Conservation (phyloP, 2,797 vertebrate species). For the Lophotriccus pileatus region DNA sequence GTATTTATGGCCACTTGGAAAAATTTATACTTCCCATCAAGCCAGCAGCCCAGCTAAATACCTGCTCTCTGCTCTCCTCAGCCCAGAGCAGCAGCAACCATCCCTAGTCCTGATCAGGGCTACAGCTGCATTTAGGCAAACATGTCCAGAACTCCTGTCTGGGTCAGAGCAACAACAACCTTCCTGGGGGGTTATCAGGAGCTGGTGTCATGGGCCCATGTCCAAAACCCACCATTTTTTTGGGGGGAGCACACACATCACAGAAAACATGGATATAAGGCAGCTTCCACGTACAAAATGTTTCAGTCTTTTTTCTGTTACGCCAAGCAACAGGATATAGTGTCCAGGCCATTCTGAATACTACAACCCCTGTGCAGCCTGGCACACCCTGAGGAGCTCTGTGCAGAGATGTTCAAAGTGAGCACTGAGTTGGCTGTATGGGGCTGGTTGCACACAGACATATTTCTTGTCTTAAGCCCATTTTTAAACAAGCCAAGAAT, state of each 20-base stretch:
- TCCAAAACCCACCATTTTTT: neutral
- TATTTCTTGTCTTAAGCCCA: neutral
- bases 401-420: neutral
- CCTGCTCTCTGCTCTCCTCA: neutral
- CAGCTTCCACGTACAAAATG: neutral
- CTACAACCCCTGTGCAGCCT: neutral
- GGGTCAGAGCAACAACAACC: neutral
- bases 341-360: neutral
- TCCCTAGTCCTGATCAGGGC: neutral
- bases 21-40: neutral
- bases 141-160: neutral
- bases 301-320: neutral
- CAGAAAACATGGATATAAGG: neutral
- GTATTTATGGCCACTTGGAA: neutral
- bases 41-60: neutral
- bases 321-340: neutral
- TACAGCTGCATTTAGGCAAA: neutral
- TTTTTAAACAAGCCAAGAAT: neutral
- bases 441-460: neutral
- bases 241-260: neutral
- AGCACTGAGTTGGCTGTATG: neutral
- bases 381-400: neutral
- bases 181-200: neutral
- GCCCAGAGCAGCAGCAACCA: neutral
- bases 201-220: fast-evolving